Conservation (phyloP, 2,113 vertebrate species). For the Sander lucioperca region DNA sequence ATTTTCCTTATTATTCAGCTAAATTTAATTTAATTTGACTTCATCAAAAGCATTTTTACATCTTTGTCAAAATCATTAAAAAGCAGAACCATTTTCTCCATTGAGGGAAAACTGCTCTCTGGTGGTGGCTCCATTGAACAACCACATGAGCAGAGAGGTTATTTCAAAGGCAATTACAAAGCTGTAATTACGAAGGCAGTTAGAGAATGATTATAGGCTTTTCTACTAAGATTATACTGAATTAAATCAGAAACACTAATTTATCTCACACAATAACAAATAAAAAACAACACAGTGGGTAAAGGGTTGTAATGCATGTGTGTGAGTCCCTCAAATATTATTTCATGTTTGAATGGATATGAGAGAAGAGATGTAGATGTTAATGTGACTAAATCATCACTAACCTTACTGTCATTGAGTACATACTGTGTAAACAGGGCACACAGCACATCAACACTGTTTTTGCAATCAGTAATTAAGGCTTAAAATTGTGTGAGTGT, state of each 20-base stretch:
- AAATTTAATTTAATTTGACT: constrained; percentile 5
- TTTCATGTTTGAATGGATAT: constrained; percentile 20
- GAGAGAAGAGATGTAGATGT: background rate
- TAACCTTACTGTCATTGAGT: background rate
- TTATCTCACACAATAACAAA: constrained; percentile 36
- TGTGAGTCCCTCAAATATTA: background rate
- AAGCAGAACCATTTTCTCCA: background rate
- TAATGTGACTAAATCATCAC: constrained; percentile 9
- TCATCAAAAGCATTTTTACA: background rate
- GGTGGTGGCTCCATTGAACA: constrained; percentile 47
- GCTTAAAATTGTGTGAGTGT: background rate
- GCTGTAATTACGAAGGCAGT: constrained; percentile 64
- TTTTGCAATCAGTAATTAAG: constrained; percentile 28
- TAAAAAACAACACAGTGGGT: constrained; percentile 35
- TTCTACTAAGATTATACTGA: constrained; percentile 57
- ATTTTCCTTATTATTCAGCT: background rate
- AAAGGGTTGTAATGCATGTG: constrained; percentile 21
- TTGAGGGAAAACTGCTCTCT: constrained; percentile 66
- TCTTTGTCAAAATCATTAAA: constrained; percentile 3
- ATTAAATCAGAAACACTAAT: constrained; percentile 64
- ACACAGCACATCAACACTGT: background rate
- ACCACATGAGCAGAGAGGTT: constrained; percentile 34
- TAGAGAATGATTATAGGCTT: constrained; percentile 62
- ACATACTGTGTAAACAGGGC: background rate
- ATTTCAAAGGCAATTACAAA: constrained; percentile 70